These are phyloP conservation scores for Diabrotica undecimpunctata DNA, from an alignment of 1,140 invertebrate species.

Conservation along the genomic window DNA sequence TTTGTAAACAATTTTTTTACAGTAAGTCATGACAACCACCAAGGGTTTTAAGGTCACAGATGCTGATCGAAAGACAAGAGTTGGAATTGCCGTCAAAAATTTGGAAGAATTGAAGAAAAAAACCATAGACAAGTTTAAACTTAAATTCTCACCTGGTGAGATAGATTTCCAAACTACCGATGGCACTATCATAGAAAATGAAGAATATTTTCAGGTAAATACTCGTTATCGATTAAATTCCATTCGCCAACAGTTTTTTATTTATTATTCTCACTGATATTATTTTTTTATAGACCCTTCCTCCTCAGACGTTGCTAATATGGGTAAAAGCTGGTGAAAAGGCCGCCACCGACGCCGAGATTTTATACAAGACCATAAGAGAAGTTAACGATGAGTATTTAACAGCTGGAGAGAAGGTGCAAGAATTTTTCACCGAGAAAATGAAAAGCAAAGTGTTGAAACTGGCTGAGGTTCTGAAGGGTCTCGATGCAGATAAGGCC, in stretches of 20 bases:
- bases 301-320: conserved; percentile 68
- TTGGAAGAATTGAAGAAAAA: conserved; percentile 45
- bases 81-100: conserved; percentile 45
- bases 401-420: conserved; percentile 56
- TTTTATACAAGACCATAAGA: conserved; percentile 48
- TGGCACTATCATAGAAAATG: conserved; percentile 68
- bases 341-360: conserved; percentile 45
- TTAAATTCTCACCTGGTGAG: conserved; percentile 31
- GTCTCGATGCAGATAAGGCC: conserved; percentile 53
- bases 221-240: too few species aligned
- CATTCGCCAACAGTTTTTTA: too few species aligned
- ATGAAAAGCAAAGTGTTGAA: conserved; percentile 61
- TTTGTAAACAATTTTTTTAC: background rate
- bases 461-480: conserved; percentile 53
- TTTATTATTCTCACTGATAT: too few species aligned
- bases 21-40: conserved; percentile 27
- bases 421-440: conserved; percentile 63
- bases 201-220: conserved; percentile 62
- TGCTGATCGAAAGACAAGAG: conserved; percentile 42
- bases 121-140: conserved; percentile 46
- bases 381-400: conserved; percentile 63
- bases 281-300: conserved; percentile 50
- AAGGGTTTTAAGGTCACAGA: conserved; percentile 47
- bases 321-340: conserved; percentile 53
- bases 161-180: conserved; percentile 52